A percentile compares a stretch with the other conserved stretches of the same genome.
These are phyloP conservation scores for Styela plicata DNA, from an alignment of 23 tunicate genomes.

Conservation along the genomic window DNA sequence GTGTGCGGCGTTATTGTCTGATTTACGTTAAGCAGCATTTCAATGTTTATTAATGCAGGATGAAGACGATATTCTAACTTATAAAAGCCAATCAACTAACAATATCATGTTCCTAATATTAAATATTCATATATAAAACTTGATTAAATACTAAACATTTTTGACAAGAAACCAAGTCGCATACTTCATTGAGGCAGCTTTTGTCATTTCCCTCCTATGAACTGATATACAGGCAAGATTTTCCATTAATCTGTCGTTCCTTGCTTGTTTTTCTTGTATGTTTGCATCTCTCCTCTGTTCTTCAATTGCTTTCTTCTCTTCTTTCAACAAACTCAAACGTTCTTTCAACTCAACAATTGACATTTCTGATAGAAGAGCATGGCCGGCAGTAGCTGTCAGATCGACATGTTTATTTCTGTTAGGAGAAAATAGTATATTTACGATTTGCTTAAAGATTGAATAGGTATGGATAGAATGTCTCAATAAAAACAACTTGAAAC, in stretches of 20 bases:
- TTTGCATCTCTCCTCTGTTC: conserved; percentile 63
- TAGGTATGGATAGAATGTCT: no score
- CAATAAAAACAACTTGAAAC: no score
- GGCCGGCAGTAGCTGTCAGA: conserved; percentile 90
- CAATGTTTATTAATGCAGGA: no score
- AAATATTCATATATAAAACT: no score
- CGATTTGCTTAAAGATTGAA: no score
- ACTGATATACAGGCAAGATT: conserved; percentile 60
- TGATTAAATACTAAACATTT: no score
- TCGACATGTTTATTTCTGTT: conserved; percentile 77
- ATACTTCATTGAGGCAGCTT: conserved; percentile 63
- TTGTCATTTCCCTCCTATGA: conserved; percentile 73
- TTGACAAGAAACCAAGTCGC: no score
- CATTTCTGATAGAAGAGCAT: conserved; percentile 90
- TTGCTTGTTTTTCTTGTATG: conserved; percentile 58
- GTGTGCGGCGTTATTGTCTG: no score
- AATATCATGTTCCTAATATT: no score
- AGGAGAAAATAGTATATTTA: neutral
- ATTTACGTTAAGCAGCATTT: no score
- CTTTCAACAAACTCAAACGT: conserved; percentile 65
- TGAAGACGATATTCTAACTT: no score
- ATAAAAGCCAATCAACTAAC: no score
- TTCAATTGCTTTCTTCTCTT: conserved; percentile 48
- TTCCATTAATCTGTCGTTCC: conserved; percentile 75
- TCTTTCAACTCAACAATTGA: conserved; percentile 88